phyloP scores from a whole-genome alignment of 2,888 invertebrate species.

The Urechis unicinctus region DNA sequence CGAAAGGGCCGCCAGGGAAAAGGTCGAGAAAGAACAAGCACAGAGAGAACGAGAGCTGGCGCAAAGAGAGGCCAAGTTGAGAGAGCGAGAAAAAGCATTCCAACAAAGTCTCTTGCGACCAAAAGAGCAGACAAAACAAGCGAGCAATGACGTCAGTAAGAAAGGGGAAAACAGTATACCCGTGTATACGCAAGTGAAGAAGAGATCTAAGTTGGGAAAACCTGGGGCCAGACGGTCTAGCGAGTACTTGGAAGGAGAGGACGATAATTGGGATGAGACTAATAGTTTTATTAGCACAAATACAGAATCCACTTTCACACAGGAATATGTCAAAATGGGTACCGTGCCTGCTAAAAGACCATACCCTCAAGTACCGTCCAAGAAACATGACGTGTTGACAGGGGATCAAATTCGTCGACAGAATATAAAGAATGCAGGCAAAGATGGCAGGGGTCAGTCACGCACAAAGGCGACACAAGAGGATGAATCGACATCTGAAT shows the following conservation, averaged over 20 bases:
- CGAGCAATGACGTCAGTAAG: neutral
- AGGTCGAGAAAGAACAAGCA: neutral
- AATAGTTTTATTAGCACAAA: neutral
- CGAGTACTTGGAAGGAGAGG: neutral
- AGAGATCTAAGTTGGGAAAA: neutral
- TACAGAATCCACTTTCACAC: neutral
- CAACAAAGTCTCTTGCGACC: neutral
- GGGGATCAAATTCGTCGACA: too few relatives aligned
- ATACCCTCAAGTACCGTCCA: too few relatives aligned
- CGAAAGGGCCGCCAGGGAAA: neutral
- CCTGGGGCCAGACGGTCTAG: neutral
- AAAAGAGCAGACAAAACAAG: neutral
- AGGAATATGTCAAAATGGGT: neutral
- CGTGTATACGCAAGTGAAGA: conserved; percentile 1
- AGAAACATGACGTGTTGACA: too few relatives aligned
- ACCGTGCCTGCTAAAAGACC: too few relatives aligned
- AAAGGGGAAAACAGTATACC: conserved; percentile 8
- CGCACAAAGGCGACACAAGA: neutral
- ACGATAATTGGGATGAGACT: neutral
- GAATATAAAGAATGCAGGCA: neutral
- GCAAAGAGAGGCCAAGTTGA: too few relatives aligned
- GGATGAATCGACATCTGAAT: neutral
- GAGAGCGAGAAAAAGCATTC: too few relatives aligned
- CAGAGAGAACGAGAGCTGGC: neutral
- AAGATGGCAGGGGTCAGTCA: neutral